Base-by-base conservation (phyloP, 2,888 invertebrate genomes). In the Drosophila borborema region DNA sequence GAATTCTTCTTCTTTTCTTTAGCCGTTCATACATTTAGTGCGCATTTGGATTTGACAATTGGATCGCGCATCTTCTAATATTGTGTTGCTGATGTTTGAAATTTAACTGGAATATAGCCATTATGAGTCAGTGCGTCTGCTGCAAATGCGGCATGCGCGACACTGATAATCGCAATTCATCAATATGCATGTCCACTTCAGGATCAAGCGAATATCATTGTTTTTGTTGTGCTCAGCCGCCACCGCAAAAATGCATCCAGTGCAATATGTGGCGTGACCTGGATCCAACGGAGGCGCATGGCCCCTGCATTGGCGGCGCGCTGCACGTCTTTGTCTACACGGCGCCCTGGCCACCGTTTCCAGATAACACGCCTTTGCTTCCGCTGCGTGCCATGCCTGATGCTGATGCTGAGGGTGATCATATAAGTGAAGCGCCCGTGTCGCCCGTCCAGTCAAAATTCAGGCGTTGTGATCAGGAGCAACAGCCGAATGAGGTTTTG, bases 271-370 rank as follows among this genome's bases (percentile, higher is more conserved):
- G 54, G 55, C 58, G 62, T 0, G 68, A 72, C 4, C 14, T 81
- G 0, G 12, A 18, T 0, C 12, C 53, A 0, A 9, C 12, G 28
- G 54, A 53, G 40, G 18, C 38, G n/a, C 80, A 80, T n/a, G 48
- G 40, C 0, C 40, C 36, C 0, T 80, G 80, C 18, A 1, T 31
- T 0, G 38, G 9, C 0, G 68, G 46, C 1, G 3, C 12, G 0
- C 23, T 53, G 14, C 80, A 80, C 49, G 48, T 69, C 0, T 80
- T 72, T 64, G 71, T 78, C 0, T 48, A 36, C 2, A 43, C 68
- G 10, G 61, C 59, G 28, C 51, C 40, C 6, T 80, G 80, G 81
- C 80, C 80, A 0, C 81, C 80, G 5, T 80, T 80, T 54, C 78
- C 79, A 0, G 45, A 67, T 0, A n/a, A 31, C 8, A 10, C 18